These are phyloP conservation scores for Caranx melampygus DNA, from an alignment of 2,113 vertebrate genomes.

Conservation along the genomic window DNA sequence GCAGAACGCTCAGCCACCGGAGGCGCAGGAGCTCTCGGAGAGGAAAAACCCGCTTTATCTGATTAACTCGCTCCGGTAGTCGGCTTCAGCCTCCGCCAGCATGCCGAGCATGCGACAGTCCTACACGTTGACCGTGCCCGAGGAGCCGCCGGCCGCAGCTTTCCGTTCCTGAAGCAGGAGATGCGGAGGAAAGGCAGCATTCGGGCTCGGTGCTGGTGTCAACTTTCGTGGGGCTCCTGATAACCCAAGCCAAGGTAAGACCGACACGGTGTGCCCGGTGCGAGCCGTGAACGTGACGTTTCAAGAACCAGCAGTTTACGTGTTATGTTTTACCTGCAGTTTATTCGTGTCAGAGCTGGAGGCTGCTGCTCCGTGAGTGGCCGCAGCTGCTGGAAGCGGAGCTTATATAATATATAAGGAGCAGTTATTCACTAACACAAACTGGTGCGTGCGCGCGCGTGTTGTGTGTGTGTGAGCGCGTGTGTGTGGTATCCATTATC, in stretches of 20 bases:
- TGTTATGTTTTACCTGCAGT: neutral
- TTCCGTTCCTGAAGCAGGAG: conserved; percentile 89
- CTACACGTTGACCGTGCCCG: conserved; percentile 92
- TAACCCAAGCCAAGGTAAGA: conserved; percentile 96
- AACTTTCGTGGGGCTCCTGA: conserved; percentile 93
- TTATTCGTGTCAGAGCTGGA: neutral
- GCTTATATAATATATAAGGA: neutral
- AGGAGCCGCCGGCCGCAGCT: conserved; percentile 86
- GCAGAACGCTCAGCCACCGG: neutral
- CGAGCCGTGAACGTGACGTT: neutral
- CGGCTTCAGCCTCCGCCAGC: conserved; percentile 37
- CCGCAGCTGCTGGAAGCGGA: neutral
- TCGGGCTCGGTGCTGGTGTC: conserved; percentile 94
- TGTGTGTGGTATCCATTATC: conserved; percentile 5
- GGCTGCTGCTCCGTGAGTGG: neutral
- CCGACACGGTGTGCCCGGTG: neutral
- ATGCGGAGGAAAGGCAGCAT: conserved; percentile 86
- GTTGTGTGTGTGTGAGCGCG: too few relatives aligned
- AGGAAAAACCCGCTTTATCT: neutral
- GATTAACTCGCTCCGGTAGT: conserved; percentile 12
- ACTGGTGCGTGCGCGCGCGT: neutral
- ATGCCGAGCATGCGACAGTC: conserved; percentile 90
- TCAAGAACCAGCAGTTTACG: conserved; percentile 21
- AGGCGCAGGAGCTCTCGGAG: conserved; percentile 5
- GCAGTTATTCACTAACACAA: neutral